These are phyloP conservation scores for Ictalurus furcatus DNA, from an alignment of 2,113 vertebrate genomes.

Conservation along the genomic window DNA sequence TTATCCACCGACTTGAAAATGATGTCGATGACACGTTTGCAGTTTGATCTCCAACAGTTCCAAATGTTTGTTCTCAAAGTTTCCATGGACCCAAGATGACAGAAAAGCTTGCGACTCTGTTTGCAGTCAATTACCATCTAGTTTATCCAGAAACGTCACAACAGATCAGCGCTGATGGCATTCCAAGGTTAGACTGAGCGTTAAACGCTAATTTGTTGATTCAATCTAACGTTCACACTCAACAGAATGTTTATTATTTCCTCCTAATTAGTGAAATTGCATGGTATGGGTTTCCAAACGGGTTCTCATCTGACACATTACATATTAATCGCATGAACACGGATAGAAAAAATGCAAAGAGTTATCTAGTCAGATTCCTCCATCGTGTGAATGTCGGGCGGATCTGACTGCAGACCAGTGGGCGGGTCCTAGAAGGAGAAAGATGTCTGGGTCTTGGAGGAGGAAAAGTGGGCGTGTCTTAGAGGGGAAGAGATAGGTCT, in stretches of 20 bases:
- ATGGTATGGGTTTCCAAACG: neutral
- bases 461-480: neutral
- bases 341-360: neutral
- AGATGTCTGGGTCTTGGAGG: neutral
- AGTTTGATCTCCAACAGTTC: constrained; percentile 11
- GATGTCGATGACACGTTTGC: constrained; percentile 17
- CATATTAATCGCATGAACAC: neutral
- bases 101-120: neutral
- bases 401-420: neutral
- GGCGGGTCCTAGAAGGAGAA: neutral
- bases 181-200: neutral
- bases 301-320: neutral
- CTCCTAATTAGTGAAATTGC: neutral
- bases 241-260: constrained; percentile 2
- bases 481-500: neutral
- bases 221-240: neutral
- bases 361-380: neutral
- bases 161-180: neutral
- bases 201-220: constrained; percentile 5
- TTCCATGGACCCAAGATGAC: neutral
- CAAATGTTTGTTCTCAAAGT: neutral
- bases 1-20: constrained; percentile 23
- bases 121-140: constrained; percentile 12
- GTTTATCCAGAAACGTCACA: neutral
- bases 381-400: no score